Conservation (phyloP, 2,797 vertebrate species). For the Callimico goeldii region DNA sequence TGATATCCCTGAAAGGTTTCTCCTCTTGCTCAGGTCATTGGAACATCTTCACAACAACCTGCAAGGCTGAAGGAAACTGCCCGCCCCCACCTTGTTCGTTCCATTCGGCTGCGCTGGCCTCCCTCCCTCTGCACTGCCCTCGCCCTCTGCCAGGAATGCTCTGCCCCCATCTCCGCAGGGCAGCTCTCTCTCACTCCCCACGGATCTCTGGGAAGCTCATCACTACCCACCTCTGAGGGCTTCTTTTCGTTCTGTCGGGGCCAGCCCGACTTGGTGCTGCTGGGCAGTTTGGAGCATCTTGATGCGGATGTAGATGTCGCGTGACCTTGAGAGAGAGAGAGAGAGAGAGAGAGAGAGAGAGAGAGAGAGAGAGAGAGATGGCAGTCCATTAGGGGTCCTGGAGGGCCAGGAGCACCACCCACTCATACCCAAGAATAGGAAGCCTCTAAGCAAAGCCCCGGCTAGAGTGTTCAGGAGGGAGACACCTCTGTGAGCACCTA, state of each 20-base stretch:
- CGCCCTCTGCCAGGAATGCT: background rate
- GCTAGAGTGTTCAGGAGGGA: background rate
- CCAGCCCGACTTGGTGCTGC: constrained; percentile 92
- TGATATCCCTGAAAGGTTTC: background rate
- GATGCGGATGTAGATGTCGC: constrained; percentile 92
- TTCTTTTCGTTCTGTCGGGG: constrained; percentile 95
- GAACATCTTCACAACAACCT: background rate
- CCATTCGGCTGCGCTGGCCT: background rate
- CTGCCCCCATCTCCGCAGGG: accelerated
- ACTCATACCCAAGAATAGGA: background rate
- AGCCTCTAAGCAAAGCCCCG: background rate
- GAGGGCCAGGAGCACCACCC: background rate
- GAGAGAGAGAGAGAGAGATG: no score
- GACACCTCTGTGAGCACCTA: background rate
- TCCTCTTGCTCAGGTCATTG: background rate
- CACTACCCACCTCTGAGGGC: constrained; percentile 92
- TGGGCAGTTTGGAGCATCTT: constrained; percentile 92
- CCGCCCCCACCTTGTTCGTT: background rate
- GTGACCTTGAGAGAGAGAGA: constrained; percentile 88
- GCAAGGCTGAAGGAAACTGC: background rate
- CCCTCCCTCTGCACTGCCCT: background rate
- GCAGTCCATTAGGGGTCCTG: background rate
- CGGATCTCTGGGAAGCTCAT: background rate
- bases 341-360: no score
- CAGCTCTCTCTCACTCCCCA: background rate